phyloP scores from a whole-genome alignment of 1,140 invertebrate genomes.

The Harpegnathos saltator region DNA sequence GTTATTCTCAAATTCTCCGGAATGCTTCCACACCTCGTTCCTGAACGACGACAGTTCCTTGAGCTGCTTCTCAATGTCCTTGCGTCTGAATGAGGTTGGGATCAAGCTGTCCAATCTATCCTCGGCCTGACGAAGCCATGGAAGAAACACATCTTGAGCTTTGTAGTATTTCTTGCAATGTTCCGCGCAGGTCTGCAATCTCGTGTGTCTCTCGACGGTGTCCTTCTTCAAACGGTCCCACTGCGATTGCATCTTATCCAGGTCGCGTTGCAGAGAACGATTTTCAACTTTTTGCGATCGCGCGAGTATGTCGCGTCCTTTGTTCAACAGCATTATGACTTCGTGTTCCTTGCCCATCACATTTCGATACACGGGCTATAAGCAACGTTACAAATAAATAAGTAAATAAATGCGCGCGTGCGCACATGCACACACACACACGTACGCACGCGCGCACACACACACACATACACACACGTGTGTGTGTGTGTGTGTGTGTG shows the following conservation, averaged over 20 bases:
- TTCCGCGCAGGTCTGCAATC: constrained; percentile 95
- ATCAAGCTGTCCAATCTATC: constrained; percentile 93
- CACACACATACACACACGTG: no score
- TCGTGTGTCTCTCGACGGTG: constrained; percentile 93
- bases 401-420: no score
- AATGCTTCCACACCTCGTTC: constrained; percentile 96
- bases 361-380: constrained; percentile 92
- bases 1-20: constrained; percentile 96
- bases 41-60: constrained; percentile 95
- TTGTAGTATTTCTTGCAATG: constrained; percentile 96
- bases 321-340: constrained; percentile 97
- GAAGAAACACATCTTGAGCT: constrained; percentile 93
- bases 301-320: constrained; percentile 92
- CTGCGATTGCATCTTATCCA: constrained; percentile 94
- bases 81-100: constrained; percentile 93
- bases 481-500: no score
- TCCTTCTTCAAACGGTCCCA: constrained; percentile 96
- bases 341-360: constrained; percentile 96
- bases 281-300: constrained; percentile 87
- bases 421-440: no score
- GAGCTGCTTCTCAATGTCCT: constrained; percentile 95
- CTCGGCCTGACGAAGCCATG: constrained; percentile 95
- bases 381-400: no score
- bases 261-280: constrained; percentile 88
- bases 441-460: no score